Percentiles rank a stretch among this genome's conserved stretches.
These are phyloP conservation scores for Chrysomela aeneicollis DNA, from an alignment of 2,888 invertebrate species.

Conservation along the genomic window DNA sequence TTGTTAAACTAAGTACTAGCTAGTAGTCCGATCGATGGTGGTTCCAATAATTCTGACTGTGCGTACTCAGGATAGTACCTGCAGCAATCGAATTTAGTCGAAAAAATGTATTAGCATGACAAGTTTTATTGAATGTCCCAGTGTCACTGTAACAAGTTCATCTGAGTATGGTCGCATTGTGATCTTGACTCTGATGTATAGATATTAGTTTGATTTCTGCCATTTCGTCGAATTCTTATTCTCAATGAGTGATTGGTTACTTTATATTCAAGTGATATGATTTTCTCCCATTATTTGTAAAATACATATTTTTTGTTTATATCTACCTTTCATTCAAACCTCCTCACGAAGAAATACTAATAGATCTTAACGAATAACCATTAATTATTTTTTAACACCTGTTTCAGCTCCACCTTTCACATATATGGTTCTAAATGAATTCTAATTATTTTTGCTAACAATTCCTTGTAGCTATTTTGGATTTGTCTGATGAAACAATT, in stretches of 20 bases:
- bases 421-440: too few species aligned
- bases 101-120: constrained; percentile 32
- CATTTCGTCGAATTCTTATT: constrained; percentile 18
- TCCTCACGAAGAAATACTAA: too few species aligned
- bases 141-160: constrained; percentile 25
- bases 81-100: constrained; percentile 23
- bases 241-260: constrained; percentile 27
- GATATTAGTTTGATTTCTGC: constrained; percentile 26
- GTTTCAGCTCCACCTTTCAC: too few species aligned
- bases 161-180: constrained; percentile 26
- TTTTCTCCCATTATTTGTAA: constrained; percentile 35
- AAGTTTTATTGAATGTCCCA: constrained; percentile 29
- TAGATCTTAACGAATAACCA: too few species aligned
- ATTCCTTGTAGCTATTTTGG: too few species aligned
- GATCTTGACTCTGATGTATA: constrained; percentile 33
- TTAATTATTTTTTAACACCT: too few species aligned
- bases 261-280: constrained; percentile 30
- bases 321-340: neutral
- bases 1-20: constrained; percentile 28
- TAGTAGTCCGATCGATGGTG: constrained; percentile 29
- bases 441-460: too few species aligned
- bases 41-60: constrained; percentile 32
- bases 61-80: constrained; percentile 27
- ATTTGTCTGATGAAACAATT: too few species aligned
- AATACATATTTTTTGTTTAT: constrained; percentile 36